Percentiles rank a stretch among this genome's conserved stretches.
Conservation (phyloP, 1,140 invertebrate genomes). For the Steinernema khuongi region DNA sequence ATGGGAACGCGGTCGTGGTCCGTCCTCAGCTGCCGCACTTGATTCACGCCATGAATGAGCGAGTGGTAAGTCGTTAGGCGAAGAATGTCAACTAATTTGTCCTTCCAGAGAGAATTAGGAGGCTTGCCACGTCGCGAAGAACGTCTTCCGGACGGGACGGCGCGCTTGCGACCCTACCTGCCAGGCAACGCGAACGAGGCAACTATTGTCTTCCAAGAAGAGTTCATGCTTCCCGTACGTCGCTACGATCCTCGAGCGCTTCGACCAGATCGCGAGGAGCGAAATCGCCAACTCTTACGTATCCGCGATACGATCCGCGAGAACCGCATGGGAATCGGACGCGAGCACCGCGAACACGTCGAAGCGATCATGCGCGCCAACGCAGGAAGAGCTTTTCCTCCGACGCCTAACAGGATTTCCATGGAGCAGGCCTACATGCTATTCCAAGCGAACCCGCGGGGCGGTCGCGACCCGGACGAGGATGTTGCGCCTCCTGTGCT, state of each 20-base stretch:
- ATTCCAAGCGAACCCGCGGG: too few relatives aligned
- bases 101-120: not conserved
- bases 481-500: too few relatives aligned
- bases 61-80: not conserved
- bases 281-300: too few relatives aligned
- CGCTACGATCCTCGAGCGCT: not conserved
- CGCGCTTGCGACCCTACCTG: not conserved
- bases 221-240: too few relatives aligned
- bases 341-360: too few relatives aligned
- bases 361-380: too few relatives aligned
- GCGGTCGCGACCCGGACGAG: too few relatives aligned
- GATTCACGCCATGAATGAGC: not conserved
- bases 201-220: not conserved
- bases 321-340: too few relatives aligned
- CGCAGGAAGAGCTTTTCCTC: too few relatives aligned
- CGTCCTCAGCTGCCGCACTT: not conserved
- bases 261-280: not conserved
- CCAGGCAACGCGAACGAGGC: not conserved
- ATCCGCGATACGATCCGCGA: too few relatives aligned
- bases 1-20: not conserved
- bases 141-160: not conserved
- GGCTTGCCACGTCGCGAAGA: not conserved
- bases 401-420: too few relatives aligned
- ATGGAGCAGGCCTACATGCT: too few relatives aligned
- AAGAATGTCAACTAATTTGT: not conserved